A percentile compares a stretch with the other conserved stretches of the same genome.
Evolutionary conservation across 1,140 invertebrate species (phyloP).

Genomic region (Pentalonia nigronervosa): DNA sequence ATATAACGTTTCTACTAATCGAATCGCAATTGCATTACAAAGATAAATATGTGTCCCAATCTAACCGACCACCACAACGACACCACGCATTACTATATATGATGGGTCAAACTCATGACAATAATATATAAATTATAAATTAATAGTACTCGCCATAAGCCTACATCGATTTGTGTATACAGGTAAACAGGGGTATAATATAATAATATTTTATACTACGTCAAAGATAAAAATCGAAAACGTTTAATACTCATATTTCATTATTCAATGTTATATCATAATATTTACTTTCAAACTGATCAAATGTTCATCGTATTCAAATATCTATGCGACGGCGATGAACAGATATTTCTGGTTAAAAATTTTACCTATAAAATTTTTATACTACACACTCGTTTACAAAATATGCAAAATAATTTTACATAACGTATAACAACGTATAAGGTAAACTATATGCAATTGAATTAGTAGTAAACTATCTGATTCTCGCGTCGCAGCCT

Average conservation of each 20-base stretch:
- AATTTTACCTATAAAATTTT: background rate
- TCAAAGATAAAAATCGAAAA: background rate
- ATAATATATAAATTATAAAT: background rate
- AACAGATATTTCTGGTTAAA: background rate
- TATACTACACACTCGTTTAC: background rate
- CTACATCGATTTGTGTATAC: background rate
- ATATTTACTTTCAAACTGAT: background rate
- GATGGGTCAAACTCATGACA: background rate
- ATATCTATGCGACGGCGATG: background rate
- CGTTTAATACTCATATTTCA: background rate
- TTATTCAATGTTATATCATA: background rate
- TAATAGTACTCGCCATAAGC: background rate
- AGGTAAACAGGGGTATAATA: background rate
- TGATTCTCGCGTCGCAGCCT: background rate
- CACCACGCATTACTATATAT: background rate
- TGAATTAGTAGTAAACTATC: background rate
- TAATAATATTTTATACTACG: background rate
- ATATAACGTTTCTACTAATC: background rate
- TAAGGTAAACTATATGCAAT: background rate
- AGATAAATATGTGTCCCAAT: background rate
- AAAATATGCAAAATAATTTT: constrained; percentile 9
- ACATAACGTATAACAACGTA: background rate
- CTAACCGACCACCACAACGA: background rate
- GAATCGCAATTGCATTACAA: background rate
- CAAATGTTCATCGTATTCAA: background rate